These are phyloP conservation scores for Nebria salina DNA, from an alignment of 2,888 invertebrate genomes.

Conservation along the genomic window DNA sequence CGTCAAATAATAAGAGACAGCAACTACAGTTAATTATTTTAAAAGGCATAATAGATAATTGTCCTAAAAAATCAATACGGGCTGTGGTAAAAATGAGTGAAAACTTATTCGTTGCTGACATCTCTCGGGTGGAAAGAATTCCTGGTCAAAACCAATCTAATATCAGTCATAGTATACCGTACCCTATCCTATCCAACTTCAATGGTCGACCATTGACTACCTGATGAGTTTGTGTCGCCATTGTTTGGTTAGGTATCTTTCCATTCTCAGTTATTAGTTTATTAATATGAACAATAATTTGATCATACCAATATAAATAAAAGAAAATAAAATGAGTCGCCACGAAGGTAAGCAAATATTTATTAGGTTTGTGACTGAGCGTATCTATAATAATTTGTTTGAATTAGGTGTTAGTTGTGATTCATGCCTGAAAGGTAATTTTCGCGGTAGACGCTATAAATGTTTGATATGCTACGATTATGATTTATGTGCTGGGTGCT, in stretches of 20 bases:
- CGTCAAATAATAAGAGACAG: no score
- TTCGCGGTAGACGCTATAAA: constrained; percentile 97
- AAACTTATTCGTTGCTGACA: no score
- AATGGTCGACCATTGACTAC: no score
- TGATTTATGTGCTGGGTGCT: constrained; percentile 97
- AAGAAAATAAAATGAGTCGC: constrained; percentile 80
- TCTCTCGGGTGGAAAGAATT: no score
- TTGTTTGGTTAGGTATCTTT: constrained; percentile 28
- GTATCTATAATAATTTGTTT: constrained; percentile 54
- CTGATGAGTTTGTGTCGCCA: constrained; percentile 34
- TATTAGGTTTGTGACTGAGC: constrained; percentile 56
- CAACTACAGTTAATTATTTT: no score
- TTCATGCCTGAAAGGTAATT: constrained; percentile 98
- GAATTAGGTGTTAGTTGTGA: constrained; percentile 97
- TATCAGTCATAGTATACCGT: no score
- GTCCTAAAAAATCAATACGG: no score
- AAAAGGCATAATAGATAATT: no score
- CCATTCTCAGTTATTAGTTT: constrained; percentile 13
- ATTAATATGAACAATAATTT: background rate
- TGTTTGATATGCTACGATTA: constrained; percentile 99
- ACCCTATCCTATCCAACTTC: no score
- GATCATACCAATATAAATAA: background rate
- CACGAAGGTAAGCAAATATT: constrained; percentile 85
- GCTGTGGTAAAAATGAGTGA: no score
- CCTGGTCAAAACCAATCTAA: no score